Base-by-base conservation (phyloP, 2,888 invertebrate species). In the Limnephilus marmoratus region DNA sequence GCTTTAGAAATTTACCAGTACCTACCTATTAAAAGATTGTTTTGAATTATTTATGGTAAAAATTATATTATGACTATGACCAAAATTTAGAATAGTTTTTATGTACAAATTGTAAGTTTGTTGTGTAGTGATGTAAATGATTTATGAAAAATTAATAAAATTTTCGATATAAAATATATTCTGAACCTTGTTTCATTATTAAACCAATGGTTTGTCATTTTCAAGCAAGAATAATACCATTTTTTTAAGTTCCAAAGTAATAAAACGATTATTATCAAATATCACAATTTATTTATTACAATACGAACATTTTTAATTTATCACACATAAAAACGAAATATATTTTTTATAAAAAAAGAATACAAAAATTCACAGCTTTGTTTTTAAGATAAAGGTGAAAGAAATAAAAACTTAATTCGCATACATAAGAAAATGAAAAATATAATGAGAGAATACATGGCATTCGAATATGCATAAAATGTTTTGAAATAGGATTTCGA, bases 261-360 rank as follows among this genome's bases (percentile, higher is more conserved):
- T 34, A 37, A 83, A 31, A 83, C 24, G 12, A 83, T 18, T 34
- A 37, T 24, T 9, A 34, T 83, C 37, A 83, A 83, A 83, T 83
- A 83, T 83, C 83, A 83, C 83, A 83, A 37, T 83, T 83, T 83
- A 83, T 37, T 83, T 37, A n/a, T n/a, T n/a, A n/a, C n/a, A n/a
- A n/a, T n/a, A 24, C 11, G 83, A 34, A 83, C 34, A 34, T 34
- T 82, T 34, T 83, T 15, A 83, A 37, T 37, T 37, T 83, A 37
- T 83, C 37, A 83, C 18, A 83, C 11, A 37, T 68, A 7, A 24
- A 68, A 68, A 68, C 7, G 5, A 68, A 68, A 68, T 68, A n/a
- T 68, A 68, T 24, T 24, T 68, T 7, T 24, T 31, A 31, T 31
- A 31, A 68, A 1, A 0, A 68, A n/a, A 68, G 7, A 68, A 68